Evolutionary conservation across 2,888 invertebrate species (phyloP).

Genomic region (Torymus texanus): DNA sequence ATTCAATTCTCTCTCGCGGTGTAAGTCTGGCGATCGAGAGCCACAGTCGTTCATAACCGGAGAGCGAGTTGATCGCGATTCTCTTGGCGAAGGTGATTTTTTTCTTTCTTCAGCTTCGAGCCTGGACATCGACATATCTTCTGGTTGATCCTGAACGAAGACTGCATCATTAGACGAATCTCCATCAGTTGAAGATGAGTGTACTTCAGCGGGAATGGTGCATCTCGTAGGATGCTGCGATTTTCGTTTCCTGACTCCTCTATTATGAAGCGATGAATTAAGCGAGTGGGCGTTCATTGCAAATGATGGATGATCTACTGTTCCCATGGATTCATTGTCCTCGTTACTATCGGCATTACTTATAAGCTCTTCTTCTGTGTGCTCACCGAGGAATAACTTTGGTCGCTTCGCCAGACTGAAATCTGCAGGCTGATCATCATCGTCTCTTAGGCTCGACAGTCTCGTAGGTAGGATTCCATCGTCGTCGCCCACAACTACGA

Average conservation of each 20-base stretch:
- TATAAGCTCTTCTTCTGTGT: constrained; percentile 77
- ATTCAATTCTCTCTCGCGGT: constrained; percentile 65
- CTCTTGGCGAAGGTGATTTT: constrained; percentile 63
- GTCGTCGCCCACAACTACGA: constrained; percentile 57
- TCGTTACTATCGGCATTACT: constrained; percentile 83
- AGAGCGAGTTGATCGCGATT: constrained; percentile 42
- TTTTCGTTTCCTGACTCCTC: constrained; percentile 85
- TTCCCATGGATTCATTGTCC: constrained; percentile 71
- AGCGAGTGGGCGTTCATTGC: constrained; percentile 65
- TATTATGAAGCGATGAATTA: constrained; percentile 66
- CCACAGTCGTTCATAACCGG: constrained; percentile 59
- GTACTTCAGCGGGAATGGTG: constrained; percentile 78
- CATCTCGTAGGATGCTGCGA: constrained; percentile 91
- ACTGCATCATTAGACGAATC: constrained; percentile 79
- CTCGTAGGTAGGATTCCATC: constrained; percentile 71
- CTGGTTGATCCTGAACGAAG: constrained; percentile 72
- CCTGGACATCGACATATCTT: constrained; percentile 74
- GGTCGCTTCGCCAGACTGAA: constrained; percentile 82
- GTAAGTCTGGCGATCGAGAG: constrained; percentile 63
- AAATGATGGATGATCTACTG: constrained; percentile 66
- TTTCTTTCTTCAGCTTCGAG: constrained; percentile 69
- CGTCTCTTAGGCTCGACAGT: constrained; percentile 64
- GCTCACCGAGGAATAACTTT: constrained; percentile 77
- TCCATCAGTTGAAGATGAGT: constrained; percentile 79
- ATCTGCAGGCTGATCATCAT: constrained; percentile 81